Percentiles rank a stretch among this genome's conserved stretches.
Evolutionary conservation across 2,888 invertebrate genomes (phyloP).

Genomic region (Xestia xanthographa): DNA sequence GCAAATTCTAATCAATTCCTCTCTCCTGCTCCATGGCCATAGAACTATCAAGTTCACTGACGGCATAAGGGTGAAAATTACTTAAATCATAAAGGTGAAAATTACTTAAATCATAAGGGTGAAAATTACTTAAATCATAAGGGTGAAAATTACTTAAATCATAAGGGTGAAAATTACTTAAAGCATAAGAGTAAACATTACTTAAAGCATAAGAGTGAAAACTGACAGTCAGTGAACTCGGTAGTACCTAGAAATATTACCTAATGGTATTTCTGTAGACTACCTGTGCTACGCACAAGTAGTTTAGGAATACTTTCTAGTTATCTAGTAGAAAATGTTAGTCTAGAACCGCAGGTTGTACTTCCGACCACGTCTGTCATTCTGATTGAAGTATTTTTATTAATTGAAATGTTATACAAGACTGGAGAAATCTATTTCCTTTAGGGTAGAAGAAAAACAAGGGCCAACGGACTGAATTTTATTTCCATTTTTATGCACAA

Average conservation of each 20-base stretch:
- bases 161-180: too few relatives aligned
- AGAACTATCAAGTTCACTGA: too few relatives aligned
- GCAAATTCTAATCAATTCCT: neutral
- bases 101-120: too few relatives aligned
- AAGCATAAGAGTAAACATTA: too few relatives aligned
- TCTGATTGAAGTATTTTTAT: constrained; percentile 43
- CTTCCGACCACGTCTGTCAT: constrained; percentile 58
- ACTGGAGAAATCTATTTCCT: constrained; percentile 4
- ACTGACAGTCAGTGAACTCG: too few relatives aligned
- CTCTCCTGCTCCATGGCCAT: neutral
- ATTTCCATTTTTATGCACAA: neutral
- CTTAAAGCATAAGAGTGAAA: too few relatives aligned
- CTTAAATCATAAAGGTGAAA: too few relatives aligned
- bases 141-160: too few relatives aligned
- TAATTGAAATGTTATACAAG: constrained; percentile 50
- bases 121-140: too few relatives aligned
- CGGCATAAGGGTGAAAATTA: too few relatives aligned
- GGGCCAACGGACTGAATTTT: neutral
- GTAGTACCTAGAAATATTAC: neutral
- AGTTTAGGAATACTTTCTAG: constrained; percentile 53
- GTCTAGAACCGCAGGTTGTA: constrained; percentile 33
- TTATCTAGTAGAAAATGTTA: constrained; percentile 32
- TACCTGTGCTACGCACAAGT: constrained; percentile 20
- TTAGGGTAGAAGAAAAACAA: neutral
- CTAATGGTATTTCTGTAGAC: constrained; percentile 39